These are phyloP conservation scores for Furcula furcula DNA, from an alignment of 2,888 invertebrate genomes.

Conservation along the genomic window DNA sequence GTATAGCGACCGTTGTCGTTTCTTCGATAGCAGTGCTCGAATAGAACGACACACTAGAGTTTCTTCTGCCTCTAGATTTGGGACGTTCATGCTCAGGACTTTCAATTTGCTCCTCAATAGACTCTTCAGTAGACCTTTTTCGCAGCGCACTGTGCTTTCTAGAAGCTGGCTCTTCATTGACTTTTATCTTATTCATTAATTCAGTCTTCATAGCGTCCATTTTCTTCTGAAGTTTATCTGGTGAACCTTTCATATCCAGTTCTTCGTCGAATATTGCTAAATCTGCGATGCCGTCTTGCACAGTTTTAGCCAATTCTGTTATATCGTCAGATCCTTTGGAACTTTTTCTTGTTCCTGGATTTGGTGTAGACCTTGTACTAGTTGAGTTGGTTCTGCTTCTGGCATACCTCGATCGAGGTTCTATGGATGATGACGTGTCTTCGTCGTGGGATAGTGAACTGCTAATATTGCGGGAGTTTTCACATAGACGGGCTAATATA, in stretches of 20 bases:
- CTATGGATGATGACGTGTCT: slow-evolving; percentile 60
- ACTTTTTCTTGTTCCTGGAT: slow-evolving; percentile 47
- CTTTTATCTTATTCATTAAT: slow-evolving; percentile 65
- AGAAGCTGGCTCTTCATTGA: slow-evolving; percentile 49
- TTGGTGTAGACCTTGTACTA: slow-evolving; percentile 55
- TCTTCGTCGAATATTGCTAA: slow-evolving; percentile 63
- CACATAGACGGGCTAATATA: slow-evolving; percentile 58
- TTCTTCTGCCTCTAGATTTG: slow-evolving; percentile 61
- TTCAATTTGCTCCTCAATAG: slow-evolving; percentile 61
- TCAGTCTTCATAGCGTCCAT: slow-evolving; percentile 65
- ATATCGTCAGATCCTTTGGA: slow-evolving; percentile 69
- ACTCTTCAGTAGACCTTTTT: slow-evolving; percentile 57
- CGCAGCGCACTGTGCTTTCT: slow-evolving; percentile 56
- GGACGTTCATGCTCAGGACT: slow-evolving; percentile 50
- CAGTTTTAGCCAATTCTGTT: slow-evolving; percentile 75
- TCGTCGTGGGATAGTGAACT: slow-evolving; percentile 68
- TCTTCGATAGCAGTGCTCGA: slow-evolving; percentile 43
- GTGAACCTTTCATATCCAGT: slow-evolving; percentile 38
- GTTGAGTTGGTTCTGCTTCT: slow-evolving; percentile 56
- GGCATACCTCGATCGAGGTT: slow-evolving; percentile 57
- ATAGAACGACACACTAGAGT: slow-evolving; percentile 61
- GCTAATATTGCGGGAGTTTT: slow-evolving; percentile 62
- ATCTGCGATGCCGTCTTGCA: slow-evolving; percentile 80
- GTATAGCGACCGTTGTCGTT: slow-evolving; percentile 37
- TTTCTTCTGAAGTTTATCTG: slow-evolving; percentile 59